These are phyloP conservation scores for Aphaenogaster floridana DNA, from an alignment of 1,140 invertebrate species.

Conservation along the genomic window DNA sequence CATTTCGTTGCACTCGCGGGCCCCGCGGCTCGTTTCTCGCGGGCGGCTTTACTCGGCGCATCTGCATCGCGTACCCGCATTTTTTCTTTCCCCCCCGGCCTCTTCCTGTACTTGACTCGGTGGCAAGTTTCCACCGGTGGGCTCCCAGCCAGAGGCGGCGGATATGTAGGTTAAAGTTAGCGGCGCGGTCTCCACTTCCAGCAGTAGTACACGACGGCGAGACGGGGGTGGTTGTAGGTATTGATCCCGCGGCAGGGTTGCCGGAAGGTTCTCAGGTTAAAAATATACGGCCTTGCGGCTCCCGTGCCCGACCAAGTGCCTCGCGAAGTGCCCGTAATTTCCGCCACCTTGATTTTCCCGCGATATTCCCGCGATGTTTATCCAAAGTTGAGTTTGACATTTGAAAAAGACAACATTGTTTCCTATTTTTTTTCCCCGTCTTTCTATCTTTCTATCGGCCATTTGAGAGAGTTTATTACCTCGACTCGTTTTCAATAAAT, in stretches of 20 bases:
- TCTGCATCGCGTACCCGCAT: conserved; percentile 36
- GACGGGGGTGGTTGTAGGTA: conserved; percentile 78
- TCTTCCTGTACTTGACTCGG: conserved; percentile 52
- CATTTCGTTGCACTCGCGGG: conserved; percentile 30
- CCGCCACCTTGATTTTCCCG: conserved; percentile 60
- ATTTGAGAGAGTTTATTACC: no score
- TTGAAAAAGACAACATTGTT: not conserved
- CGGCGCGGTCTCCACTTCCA: conserved; percentile 67
- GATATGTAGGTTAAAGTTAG: conserved; percentile 76
- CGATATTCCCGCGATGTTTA: conserved; percentile 31
- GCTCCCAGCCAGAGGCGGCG: conserved; percentile 33
- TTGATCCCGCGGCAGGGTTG: conserved; percentile 81
- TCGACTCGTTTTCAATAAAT: not conserved
- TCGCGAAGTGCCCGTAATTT: conserved; percentile 75
- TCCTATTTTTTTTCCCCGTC: not conserved
- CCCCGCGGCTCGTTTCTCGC: not conserved
- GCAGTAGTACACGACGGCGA: conserved; percentile 76
- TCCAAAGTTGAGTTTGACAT: conserved; percentile 21
- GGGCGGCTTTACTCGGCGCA: conserved; percentile 29
- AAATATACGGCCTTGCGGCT: conserved; percentile 83
- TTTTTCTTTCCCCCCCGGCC: conserved; percentile 1
- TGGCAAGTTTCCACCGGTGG: conserved; percentile 51
- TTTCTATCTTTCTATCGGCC: no score
- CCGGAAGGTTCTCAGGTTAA: conserved; percentile 84
- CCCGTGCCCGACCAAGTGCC: conserved; percentile 64